Evolutionary conservation across 2,888 invertebrate species (phyloP), one percentile per base, ranked within the genome.

Genomic region (Pterostichus niger): DNA sequence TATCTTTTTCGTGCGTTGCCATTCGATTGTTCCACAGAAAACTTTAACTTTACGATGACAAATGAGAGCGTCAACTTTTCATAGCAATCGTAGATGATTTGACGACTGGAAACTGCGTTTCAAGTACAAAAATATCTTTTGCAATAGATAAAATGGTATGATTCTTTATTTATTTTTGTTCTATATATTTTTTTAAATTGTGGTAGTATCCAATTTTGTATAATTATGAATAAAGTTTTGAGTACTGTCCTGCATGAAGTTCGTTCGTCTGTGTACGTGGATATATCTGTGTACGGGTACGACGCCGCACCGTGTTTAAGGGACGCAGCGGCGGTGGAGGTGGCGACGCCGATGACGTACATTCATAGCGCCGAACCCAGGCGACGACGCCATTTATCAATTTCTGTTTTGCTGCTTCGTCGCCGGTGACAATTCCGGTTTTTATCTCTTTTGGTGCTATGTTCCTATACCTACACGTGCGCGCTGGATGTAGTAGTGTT

Each of bases 371-470:
- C 59, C 59, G 75, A 75, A 59, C 56, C 83, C 83, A 52, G 59
- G 83, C 83, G 77, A 83, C 83, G 83, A 83, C 83, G 83, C 76
- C 83, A 83, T 83, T 77, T 68, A 83, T 83, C 83, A 83, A 83
- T 77, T 83, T 77, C 83, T 83, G 83, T 83, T 83, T 83, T 83
- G 83, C 83, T 76, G 76, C 76, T 52, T 33, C 61, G 79, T 79
- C 71, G 52, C 17, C 49, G 71, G 80, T 80, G 80, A 80, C 80
- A 80, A 80, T 80, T 80, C 80, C 71, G 79, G 79, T 61, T 79
- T 61, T 71, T 80, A 71, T 80, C 68, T 80, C 71, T 52, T 49
- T 71, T 80, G 56, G 77, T 35, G 13, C 17, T 35, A 17, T 77
- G 54, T 54, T 71, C 75, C 15, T 15, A 2, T 35, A 35, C 77